Evolutionary conservation across 2,888 invertebrate species (phyloP).

Genomic region (Hedychridium roseum): DNA sequence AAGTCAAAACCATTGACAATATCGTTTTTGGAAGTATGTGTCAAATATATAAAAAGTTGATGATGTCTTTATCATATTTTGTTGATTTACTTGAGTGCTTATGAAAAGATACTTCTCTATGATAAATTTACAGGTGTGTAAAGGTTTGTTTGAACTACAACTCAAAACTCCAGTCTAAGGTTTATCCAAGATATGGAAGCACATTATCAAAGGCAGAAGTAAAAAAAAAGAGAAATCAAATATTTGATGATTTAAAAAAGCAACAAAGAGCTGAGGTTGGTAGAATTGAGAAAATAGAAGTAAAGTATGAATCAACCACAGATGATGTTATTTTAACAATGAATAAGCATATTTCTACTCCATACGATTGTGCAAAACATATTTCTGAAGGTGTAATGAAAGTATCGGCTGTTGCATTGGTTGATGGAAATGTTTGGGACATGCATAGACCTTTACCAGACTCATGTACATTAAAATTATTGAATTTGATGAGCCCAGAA

Average conservation of each 20-base stretch:
- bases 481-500: conserved; percentile 66
- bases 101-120: too few relatives aligned
- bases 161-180: conserved; percentile 25
- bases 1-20: too few relatives aligned
- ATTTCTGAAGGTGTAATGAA: conserved; percentile 49
- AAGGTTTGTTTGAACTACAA: conserved; percentile 28
- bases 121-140: conserved; percentile 40
- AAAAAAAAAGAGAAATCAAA: conserved; percentile 69
- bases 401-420: conserved; percentile 77
- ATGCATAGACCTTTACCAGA: conserved; percentile 84
- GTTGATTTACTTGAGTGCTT: not conserved
- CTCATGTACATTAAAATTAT: conserved; percentile 51
- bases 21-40: too few relatives aligned
- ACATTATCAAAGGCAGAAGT: conserved; percentile 60
- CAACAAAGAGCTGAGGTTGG: conserved; percentile 79
- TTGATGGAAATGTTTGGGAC: conserved; percentile 88
- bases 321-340: conserved; percentile 77
- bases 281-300: conserved; percentile 90
- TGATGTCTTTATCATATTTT: not conserved
- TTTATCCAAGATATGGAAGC: conserved; percentile 27
- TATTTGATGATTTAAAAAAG: conserved; percentile 81
- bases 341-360: conserved; percentile 93
- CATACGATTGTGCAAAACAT: conserved; percentile 81
- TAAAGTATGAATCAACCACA: conserved; percentile 75
- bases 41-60: too few relatives aligned